phyloP scores from a whole-genome alignment of 1,140 invertebrate genomes.

The Rhopalosiphum maidis region DNA sequence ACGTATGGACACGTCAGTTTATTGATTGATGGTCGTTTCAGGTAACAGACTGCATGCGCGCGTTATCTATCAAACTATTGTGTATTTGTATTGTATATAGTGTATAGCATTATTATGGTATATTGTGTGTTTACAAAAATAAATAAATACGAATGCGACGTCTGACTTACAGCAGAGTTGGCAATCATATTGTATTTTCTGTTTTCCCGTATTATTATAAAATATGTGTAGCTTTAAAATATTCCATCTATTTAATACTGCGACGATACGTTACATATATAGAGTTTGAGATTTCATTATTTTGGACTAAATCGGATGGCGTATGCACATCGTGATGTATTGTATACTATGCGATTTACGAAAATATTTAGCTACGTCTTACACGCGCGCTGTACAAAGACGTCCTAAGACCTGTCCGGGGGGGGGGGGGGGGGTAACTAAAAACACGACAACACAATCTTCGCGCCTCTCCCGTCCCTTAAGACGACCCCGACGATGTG shows the following conservation, averaged over 20 bases:
- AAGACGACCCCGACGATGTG: neutral
- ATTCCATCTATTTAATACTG: neutral
- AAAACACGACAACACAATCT: too few species aligned
- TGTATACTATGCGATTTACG: too few species aligned
- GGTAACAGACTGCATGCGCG: neutral
- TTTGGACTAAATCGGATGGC: too few species aligned
- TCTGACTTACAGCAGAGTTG: neutral
- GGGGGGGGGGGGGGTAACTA: too few species aligned
- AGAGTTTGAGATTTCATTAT: too few species aligned
- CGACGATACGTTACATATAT: too few species aligned
- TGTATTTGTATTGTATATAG: neutral
- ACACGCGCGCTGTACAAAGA: too few species aligned
- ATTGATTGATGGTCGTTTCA: neutral
- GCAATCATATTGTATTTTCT: neutral
- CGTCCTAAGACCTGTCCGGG: too few species aligned
- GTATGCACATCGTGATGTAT: too few species aligned
- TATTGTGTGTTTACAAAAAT: neutral
- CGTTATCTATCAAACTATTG: neutral
- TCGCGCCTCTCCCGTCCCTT: accelerated
- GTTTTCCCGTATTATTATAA: neutral
- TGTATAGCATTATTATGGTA: neutral
- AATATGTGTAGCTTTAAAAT: too few species aligned
- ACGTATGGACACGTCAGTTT: neutral
- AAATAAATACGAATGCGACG: neutral
- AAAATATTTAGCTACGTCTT: too few species aligned